Evolutionary conservation across 2,797 vertebrate species (phyloP).

Genomic region (Calcarius lapponicus): DNA sequence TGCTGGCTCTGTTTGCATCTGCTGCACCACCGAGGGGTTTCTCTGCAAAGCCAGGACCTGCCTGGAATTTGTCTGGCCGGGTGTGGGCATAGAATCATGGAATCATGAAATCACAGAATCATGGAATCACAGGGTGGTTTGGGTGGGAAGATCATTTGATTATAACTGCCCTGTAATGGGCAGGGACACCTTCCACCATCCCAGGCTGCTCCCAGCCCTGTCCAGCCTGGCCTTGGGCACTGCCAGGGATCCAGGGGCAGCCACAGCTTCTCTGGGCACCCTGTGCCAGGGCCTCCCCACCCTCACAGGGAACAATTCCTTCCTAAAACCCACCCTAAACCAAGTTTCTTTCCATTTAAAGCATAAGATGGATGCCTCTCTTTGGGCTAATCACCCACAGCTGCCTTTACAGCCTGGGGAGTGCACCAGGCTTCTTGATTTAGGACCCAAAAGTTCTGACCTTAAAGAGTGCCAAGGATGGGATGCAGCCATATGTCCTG

Average conservation of each 20-base stretch:
- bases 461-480: neutral
- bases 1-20: neutral
- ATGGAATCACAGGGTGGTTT: neutral
- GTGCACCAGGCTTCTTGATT: neutral
- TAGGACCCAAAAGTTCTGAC: neutral
- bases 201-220: too few relatives aligned
- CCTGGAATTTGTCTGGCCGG: neutral
- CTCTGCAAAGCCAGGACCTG: neutral
- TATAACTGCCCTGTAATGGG: too few relatives aligned
- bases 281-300: too few relatives aligned
- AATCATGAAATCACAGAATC: neutral
- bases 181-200: accelerated
- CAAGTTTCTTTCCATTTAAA: neutral
- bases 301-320: too few relatives aligned
- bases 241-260: too few relatives aligned
- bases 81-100: neutral
- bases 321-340: neutral
- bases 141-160: neutral
- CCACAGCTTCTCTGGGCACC: too few relatives aligned
- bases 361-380: neutral
- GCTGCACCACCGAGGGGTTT: neutral
- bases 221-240: too few relatives aligned
- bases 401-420: neutral
- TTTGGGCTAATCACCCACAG: neutral
- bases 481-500: neutral